These are phyloP conservation scores for Bryconaethiops microstoma DNA, from an alignment of 2,797 vertebrate species.

Conservation along the genomic window DNA sequence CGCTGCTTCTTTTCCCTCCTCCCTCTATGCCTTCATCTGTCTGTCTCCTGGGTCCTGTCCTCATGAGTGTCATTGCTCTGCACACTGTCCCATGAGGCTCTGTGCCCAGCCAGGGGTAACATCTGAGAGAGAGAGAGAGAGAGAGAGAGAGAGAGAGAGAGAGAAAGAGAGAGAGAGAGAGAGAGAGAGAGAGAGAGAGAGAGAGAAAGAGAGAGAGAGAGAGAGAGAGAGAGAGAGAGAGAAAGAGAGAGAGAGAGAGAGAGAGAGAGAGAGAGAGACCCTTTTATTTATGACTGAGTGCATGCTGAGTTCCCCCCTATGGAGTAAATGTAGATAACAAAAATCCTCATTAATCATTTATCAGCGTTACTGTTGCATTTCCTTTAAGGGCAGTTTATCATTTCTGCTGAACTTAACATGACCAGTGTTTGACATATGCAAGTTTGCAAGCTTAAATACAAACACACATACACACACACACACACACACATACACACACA, in stretches of 20 bases:
- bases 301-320: neutral
- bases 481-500: slow-evolving; percentile 11
- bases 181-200: slow-evolving; percentile 4
- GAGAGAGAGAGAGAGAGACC: slow-evolving; percentile 10
- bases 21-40: neutral
- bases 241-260: slow-evolving; percentile 4
- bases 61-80: slow-evolving; percentile 37
- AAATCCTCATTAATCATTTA: neutral
- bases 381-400: neutral
- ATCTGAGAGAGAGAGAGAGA: slow-evolving; percentile 7
- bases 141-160: slow-evolving; percentile 1
- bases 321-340: neutral
- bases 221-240: slow-evolving; percentile 13
- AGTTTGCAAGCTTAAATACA: neutral
- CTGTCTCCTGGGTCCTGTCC: slow-evolving; percentile 25
- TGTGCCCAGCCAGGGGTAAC: slow-evolving; percentile 56
- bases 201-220: slow-evolving; percentile 6
- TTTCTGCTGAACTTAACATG: neutral
- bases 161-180: neutral
- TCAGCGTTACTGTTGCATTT: neutral
- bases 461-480: neutral
- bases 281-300: neutral
- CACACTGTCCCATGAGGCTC: slow-evolving; percentile 62
- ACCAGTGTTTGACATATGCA: neutral
- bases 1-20: neutral